phyloP scores from a whole-genome alignment of 2,888 invertebrate species.

The Hemistola chrysoprasaria region DNA sequence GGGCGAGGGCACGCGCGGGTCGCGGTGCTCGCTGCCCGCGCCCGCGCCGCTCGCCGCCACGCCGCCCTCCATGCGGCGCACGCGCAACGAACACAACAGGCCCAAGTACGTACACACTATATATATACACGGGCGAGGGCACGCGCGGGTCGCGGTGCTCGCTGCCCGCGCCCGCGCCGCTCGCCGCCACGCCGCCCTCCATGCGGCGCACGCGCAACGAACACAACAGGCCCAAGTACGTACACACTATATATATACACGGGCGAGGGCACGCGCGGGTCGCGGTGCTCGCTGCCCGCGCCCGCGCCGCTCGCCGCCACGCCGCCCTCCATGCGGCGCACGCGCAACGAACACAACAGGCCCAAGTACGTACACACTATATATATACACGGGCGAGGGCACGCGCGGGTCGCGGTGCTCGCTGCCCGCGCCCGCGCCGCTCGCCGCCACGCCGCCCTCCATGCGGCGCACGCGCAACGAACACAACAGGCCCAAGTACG shows the following conservation, averaged over 20 bases:
- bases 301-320: slow-evolving; percentile 40
- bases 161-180: slow-evolving; percentile 53
- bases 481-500: too few species aligned
- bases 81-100: slow-evolving; percentile 32
- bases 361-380: slow-evolving; percentile 40
- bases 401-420: too few species aligned
- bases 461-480: too few species aligned
- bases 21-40: slow-evolving; percentile 58
- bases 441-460: too few species aligned
- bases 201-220: slow-evolving; percentile 35
- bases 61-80: slow-evolving; percentile 31
- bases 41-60: slow-evolving; percentile 40
- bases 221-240: slow-evolving; percentile 40
- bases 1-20: slow-evolving; percentile 43
- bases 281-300: slow-evolving; percentile 58
- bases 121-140: slow-evolving; percentile 38
- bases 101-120: slow-evolving; percentile 40
- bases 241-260: slow-evolving; percentile 31
- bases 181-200: slow-evolving; percentile 32
- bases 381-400: too few species aligned
- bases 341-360: slow-evolving; percentile 32
- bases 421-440: too few species aligned
- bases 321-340: slow-evolving; percentile 31
- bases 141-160: slow-evolving; percentile 54
- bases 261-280: slow-evolving; percentile 43